A percentile compares a stretch with the other conserved stretches of the same genome.
Evolutionary conservation across 2,113 vertebrate genomes (phyloP).

Genomic region (Cranoglanis bouderius): DNA sequence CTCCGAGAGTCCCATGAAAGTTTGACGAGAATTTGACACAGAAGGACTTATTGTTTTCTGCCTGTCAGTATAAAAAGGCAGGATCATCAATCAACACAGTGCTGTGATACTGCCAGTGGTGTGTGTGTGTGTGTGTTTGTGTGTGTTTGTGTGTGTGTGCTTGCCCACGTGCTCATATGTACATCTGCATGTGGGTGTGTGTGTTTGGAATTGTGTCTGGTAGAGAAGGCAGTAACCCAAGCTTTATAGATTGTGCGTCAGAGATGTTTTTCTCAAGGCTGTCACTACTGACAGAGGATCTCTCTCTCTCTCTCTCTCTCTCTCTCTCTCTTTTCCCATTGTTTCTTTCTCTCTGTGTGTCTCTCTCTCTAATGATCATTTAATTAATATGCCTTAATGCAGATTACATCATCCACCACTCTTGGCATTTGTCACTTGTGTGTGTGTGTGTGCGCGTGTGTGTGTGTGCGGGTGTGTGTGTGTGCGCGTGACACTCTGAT

Average conservation of each 20-base stretch:
- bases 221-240: slow-evolving; percentile 47
- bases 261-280: slow-evolving; percentile 21
- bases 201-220: slow-evolving; percentile 10
- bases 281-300: slow-evolving; percentile 15
- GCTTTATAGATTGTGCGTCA: slow-evolving; percentile 28
- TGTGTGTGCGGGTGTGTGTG: slow-evolving; percentile 25
- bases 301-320: slow-evolving; percentile 26
- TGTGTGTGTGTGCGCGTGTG: slow-evolving; percentile 40
- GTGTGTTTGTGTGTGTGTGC: neutral
- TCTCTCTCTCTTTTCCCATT: slow-evolving; percentile 29
- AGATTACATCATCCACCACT: slow-evolving; percentile 6
- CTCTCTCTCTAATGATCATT: slow-evolving; percentile 32
- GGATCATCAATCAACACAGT: neutral
- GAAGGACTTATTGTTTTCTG: slow-evolving; percentile 34
- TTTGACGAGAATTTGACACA: slow-evolving; percentile 68
- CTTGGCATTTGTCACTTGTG: neutral
- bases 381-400: neutral
- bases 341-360: slow-evolving; percentile 45
- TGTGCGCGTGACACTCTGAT: slow-evolving; percentile 31
- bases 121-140: neutral
- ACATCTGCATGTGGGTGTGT: slow-evolving; percentile 15
- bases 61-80: slow-evolving; percentile 29
- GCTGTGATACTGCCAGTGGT: slow-evolving; percentile 4
- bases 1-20: slow-evolving; percentile 61
- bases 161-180: neutral